Base-by-base conservation (phyloP, 1,140 invertebrate genomes). In the Hylyphantes graminicola region DNA sequence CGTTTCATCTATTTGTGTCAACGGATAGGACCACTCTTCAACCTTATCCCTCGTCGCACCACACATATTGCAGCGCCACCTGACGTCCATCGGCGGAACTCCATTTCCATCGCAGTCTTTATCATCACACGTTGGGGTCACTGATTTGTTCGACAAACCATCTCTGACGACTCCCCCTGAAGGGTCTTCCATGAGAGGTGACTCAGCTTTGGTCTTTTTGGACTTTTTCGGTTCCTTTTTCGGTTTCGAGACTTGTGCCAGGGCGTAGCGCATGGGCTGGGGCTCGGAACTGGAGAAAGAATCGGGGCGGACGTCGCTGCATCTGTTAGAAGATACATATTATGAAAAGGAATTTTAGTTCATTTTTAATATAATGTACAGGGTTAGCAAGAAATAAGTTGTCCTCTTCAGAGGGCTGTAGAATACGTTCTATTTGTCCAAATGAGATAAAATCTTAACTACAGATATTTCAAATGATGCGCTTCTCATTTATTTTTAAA, bases 41-140 rank as follows among this genome's bases (percentile, higher is more conserved):
- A n/a, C 17, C 4, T 55, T 61, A 15, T 5, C 50, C 53, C 75
- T 57, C 2, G 72, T 83, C 2, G 80, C 80, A 7, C 80, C 80
- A 50, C 80, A 83, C 17, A 83, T 54, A 11, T 83, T 83, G 21
- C 84, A 67, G 15, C 79, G 61, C 79, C 74, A 79, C 21, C 50
- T 67, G 4, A 35, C 19, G 54, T 72, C 61, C 6, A 17, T n/a
- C 3, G 63, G 51, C 17, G 48, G 12, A 7, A 17, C 54, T 7
- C 50, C 81, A 35, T 64, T 59, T 6, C 72, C 73, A 54, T 86
- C 87, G 12, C 77, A 67, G 35, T 87, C 50, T 10, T 50, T 50
- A 11, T 17, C 79, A 11, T 81, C 68, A 8, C 79, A 81, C 7
- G 79, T 19, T 0, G 67, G 5, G 0, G 50, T 50, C 15, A 63